These are phyloP conservation scores for Lontra canadensis DNA, from an alignment of 2,113 vertebrate species.

Conservation along the genomic window DNA sequence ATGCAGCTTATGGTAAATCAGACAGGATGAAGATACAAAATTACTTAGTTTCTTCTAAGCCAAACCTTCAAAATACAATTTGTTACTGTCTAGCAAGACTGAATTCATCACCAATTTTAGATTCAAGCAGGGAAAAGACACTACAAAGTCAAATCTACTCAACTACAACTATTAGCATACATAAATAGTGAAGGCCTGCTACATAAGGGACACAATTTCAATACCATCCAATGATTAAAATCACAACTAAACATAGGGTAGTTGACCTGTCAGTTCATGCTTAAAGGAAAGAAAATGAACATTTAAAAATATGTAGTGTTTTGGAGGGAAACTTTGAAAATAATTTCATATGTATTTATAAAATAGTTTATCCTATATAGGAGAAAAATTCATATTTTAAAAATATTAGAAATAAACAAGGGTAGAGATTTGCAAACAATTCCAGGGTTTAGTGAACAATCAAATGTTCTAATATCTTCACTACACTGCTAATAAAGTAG, in stretches of 20 bases:
- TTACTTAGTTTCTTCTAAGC: background rate
- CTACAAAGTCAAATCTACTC: conserved; percentile 6
- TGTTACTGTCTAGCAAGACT: background rate
- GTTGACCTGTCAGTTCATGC: background rate
- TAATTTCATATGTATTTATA: conserved; percentile 13
- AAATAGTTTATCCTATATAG: background rate
- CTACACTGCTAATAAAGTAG: background rate
- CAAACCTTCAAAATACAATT: conserved; percentile 39
- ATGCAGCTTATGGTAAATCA: background rate
- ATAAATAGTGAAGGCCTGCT: background rate
- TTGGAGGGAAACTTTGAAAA: background rate
- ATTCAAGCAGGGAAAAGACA: background rate
- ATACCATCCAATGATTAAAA: background rate
- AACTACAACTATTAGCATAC: background rate
- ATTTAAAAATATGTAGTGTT: conserved; percentile 12
- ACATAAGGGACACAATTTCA: background rate
- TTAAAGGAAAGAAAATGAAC: background rate
- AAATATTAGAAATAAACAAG: conserved; percentile 15
- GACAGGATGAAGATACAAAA: background rate
- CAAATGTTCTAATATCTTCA: background rate
- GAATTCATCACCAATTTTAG: conserved; percentile 24
- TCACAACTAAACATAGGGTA: background rate
- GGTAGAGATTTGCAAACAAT: background rate
- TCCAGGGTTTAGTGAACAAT: background rate
- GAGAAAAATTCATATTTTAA: background rate